Percentiles rank a stretch among this genome's conserved stretches.
Conservation (phyloP, 2,797 vertebrate species). For the Hylomyscus alleni region DNA sequence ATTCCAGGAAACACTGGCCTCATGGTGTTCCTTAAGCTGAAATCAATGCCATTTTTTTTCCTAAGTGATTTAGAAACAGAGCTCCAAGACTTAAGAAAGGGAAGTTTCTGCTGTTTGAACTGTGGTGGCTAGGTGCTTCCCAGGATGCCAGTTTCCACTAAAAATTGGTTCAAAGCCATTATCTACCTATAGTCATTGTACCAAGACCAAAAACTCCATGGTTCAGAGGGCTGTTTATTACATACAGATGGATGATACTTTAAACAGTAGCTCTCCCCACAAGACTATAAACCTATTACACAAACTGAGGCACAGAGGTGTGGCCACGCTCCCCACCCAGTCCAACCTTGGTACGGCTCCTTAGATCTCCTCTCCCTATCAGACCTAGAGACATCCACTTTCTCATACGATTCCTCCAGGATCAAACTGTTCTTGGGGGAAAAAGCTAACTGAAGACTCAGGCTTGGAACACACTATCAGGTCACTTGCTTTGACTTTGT, state of each 20-base stretch:
- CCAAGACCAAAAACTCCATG: slow-evolving; percentile 28
- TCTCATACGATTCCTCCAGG: not conserved
- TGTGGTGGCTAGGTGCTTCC: slow-evolving; percentile 50
- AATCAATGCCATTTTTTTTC: slow-evolving; percentile 42
- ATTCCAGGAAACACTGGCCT: slow-evolving; percentile 67
- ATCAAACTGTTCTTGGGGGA: slow-evolving; percentile 24
- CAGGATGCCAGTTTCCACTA: not conserved
- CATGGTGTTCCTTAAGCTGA: slow-evolving; percentile 63
- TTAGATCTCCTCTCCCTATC: not conserved
- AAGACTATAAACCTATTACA: slow-evolving; percentile 21
- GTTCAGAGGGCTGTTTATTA: slow-evolving; percentile 49
- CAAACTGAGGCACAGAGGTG: slow-evolving; percentile 39
- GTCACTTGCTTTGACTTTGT: not conserved
- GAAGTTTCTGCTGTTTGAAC: slow-evolving; percentile 24
- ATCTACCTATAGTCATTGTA: slow-evolving; percentile 8
- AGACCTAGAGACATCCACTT: not conserved
- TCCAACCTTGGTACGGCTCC: not conserved
- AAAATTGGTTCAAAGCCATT: not conserved
- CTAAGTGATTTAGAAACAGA: slow-evolving; percentile 69
- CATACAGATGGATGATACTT: slow-evolving; percentile 63
- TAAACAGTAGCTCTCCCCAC: slow-evolving; percentile 49
- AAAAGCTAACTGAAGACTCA: slow-evolving; percentile 45
- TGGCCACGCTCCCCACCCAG: not conserved
- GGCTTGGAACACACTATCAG: not conserved
- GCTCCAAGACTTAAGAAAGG: slow-evolving; percentile 53